phyloP scores from a whole-genome alignment of 2,797 vertebrate genomes.

The Thalassophryne amazonica region DNA sequence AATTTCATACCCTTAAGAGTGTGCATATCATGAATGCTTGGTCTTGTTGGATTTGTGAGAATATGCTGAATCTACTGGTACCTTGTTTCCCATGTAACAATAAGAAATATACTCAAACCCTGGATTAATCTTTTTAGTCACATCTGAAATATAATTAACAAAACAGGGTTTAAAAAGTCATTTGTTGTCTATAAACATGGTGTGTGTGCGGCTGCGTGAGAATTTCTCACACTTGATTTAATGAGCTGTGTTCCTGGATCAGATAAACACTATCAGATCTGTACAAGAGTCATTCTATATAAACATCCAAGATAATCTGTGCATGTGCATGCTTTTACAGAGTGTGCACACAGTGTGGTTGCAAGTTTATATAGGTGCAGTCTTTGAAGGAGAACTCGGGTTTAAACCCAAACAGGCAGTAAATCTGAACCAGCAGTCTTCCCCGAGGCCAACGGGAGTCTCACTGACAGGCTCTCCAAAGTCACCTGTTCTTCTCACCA shows the following conservation, averaged over 20 bases:
- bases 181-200: neutral
- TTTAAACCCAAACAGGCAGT: conserved; percentile 35
- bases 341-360: conserved; percentile 34
- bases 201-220: conserved; percentile 48
- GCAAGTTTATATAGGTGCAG: conserved; percentile 59
- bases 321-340: neutral
- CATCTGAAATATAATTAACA: too few species aligned
- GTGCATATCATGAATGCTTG: too few species aligned
- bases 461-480: conserved; percentile 38
- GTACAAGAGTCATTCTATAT: conserved; percentile 75
- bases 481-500: conserved; percentile 44
- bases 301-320: conserved; percentile 68
- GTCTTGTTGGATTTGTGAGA: too few species aligned
- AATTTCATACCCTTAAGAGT: too few species aligned
- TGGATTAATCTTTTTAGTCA: too few species aligned
- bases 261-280: conserved; percentile 79
- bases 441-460: conserved; percentile 1
- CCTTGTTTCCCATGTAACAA: too few species aligned
- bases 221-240: conserved; percentile 76
- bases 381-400: conserved; percentile 31
- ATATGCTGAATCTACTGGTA: too few species aligned
- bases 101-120: too few species aligned
- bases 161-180: too few species aligned
- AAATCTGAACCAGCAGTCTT: conserved; percentile 28
- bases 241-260: conserved; percentile 73